These are phyloP conservation scores for Linyphia triangularis DNA, from an alignment of 2,888 invertebrate species.

Conservation along the genomic window DNA sequence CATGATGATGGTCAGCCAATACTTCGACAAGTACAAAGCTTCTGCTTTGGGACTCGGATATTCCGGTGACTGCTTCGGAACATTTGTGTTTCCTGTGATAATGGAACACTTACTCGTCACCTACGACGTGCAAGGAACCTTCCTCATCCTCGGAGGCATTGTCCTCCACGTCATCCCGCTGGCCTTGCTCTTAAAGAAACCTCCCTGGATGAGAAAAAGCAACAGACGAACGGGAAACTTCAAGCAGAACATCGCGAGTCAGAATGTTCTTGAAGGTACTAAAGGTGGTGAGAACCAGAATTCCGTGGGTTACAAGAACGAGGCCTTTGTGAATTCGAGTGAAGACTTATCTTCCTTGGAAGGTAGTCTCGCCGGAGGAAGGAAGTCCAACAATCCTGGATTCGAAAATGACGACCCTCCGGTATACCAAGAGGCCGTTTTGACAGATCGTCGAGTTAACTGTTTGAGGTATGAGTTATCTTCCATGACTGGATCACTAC, in stretches of 20 bases:
- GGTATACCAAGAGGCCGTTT: background rate
- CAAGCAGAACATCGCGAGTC: background rate
- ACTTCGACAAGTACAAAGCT: constrained; percentile 76
- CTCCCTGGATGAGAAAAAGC: constrained; percentile 36
- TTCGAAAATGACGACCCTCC: background rate
- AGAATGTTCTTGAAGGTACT: background rate
- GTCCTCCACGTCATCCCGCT: constrained; percentile 70
- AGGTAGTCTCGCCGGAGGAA: background rate
- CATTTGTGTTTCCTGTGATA: constrained; percentile 74
- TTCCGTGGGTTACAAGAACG: constrained; percentile 22
- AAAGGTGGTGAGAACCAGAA: background rate
- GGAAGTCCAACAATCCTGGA: no score
- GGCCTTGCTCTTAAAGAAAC: constrained; percentile 60
- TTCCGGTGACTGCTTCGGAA: constrained; percentile 76
- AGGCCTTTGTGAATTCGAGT: background rate
- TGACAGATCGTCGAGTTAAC: background rate
- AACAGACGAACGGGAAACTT: background rate
- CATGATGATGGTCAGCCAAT: constrained; percentile 75
- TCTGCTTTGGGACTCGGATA: constrained; percentile 75
- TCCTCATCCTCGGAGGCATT: constrained; percentile 74
- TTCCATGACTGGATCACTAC: background rate
- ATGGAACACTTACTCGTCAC: constrained; percentile 64
- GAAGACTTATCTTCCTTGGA: background rate
- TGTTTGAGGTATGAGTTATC: background rate
- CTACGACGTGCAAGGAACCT: constrained; percentile 70